phyloP scores from a whole-genome alignment of 2,113 vertebrate genomes.

The Lepus europaeus region DNA sequence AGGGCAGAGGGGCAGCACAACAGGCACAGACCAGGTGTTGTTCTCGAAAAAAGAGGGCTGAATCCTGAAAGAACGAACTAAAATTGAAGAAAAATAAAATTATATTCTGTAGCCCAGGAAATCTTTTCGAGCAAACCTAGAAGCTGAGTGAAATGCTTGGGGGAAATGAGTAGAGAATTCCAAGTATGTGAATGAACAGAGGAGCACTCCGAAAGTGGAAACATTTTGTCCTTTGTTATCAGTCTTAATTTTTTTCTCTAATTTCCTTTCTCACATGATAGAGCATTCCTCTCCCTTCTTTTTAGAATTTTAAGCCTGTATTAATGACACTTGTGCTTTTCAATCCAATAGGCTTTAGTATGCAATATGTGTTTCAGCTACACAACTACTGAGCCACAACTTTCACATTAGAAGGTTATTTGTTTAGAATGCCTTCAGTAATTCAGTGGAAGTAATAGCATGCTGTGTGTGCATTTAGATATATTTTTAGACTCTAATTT shows the following conservation, averaged over 20 bases:
- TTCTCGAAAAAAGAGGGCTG: slow-evolving; percentile 14
- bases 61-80: neutral
- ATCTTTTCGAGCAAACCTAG: slow-evolving; percentile 19
- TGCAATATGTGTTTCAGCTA: slow-evolving; percentile 71
- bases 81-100: slow-evolving; percentile 60
- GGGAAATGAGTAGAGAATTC: neutral
- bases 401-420: slow-evolving; percentile 81
- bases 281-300: slow-evolving; percentile 62
- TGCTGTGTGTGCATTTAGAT: slow-evolving; percentile 80
- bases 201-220: slow-evolving; percentile 11
- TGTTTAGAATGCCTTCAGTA: slow-evolving; percentile 82
- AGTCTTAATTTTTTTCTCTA: slow-evolving; percentile 62
- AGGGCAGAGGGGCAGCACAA: slow-evolving; percentile 65
- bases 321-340: slow-evolving; percentile 68
- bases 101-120: neutral
- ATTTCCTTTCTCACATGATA: slow-evolving; percentile 63
- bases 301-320: slow-evolving; percentile 14
- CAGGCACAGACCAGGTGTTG: slow-evolving; percentile 78
- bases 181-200: slow-evolving; percentile 25
- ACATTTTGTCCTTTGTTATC: slow-evolving; percentile 47
- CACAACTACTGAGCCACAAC: slow-evolving; percentile 71
- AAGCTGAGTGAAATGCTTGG: neutral
- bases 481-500: slow-evolving; percentile 86
- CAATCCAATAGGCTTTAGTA: slow-evolving; percentile 61
- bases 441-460: slow-evolving; percentile 87